Base-by-base conservation (phyloP, 2,797 vertebrate species). In the Nyctalus aviator region DNA sequence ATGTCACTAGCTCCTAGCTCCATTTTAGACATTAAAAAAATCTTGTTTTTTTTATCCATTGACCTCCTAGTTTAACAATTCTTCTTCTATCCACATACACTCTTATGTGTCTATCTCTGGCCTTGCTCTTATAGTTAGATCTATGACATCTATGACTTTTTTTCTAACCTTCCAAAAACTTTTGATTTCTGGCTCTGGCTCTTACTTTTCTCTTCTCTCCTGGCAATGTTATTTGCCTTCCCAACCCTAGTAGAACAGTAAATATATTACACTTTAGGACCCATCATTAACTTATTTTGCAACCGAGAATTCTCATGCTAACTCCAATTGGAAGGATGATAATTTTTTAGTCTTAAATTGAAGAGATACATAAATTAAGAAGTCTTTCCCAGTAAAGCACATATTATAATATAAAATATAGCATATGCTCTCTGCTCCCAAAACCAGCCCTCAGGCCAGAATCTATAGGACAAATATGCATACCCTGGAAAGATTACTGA, bases 231-330 rank as follows among this genome's bases (percentile, higher is more conserved):
- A 69, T 68, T 68, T 77, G 55, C 44, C 55, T 72, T 32, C 48
- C 41, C 78, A 90, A 2, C 3, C 13, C 66, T 72, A 69, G 6
- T 71, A 77, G 9, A 6, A 82, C 0, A 66, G 15, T 23, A 87
- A 79, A 62, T 55, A 50, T 14, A 25, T 75, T 64, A 75, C 53
- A 53, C 20, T 57, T 53, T 30, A 53, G 50, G 13, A 90, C 3
- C 15, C 21, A 69, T n/a, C n/a, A 71, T 75, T 86, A 88, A 72
- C 35, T 88, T 91, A 81, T 68, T 93, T 88, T 84, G 20, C 57
- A 91, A 89, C 3, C 62, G 15, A 90, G 53, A 89, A 71, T 83
- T 86, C 27, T 55, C 44, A 82, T 35, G 35, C 41, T 90, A 82
- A 69, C 12, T 8, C 0, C 14, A 59, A 25, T 20, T 71, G 55